phyloP scores from a whole-genome alignment of 2,113 vertebrate genomes.

The Hystrix cristata region DNA sequence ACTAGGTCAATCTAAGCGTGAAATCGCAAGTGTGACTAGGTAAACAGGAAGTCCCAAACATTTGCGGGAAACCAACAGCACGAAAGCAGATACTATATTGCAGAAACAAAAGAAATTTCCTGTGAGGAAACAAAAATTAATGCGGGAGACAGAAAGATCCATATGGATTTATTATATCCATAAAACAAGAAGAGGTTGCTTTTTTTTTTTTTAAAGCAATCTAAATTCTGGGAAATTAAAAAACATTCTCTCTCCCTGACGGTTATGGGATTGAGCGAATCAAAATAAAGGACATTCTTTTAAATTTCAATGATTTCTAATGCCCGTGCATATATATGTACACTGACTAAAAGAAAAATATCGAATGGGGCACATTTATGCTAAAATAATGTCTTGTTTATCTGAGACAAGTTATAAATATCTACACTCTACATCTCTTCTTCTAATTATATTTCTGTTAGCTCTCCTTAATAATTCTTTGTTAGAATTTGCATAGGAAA shows the following conservation, averaged over 20 bases:
- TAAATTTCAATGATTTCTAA: conserved; percentile 60
- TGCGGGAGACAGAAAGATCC: not conserved
- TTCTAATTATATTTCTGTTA: conserved; percentile 34
- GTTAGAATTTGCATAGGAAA: conserved; percentile 24
- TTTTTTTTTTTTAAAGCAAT: conserved; percentile 63
- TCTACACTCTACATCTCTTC: not conserved
- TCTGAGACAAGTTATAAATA: conserved; percentile 52
- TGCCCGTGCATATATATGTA: not conserved
- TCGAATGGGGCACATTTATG: not conserved
- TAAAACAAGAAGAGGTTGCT: conserved; percentile 48
- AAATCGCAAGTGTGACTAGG: conserved; percentile 3
- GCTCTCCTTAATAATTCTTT: conserved; percentile 44
- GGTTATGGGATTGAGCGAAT: conserved; percentile 47
- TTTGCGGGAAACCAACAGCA: not conserved
- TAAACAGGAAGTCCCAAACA: not conserved
- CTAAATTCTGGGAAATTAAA: conserved; percentile 45
- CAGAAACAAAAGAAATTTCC: conserved; percentile 30
- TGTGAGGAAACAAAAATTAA: conserved; percentile 18
- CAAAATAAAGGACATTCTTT: conserved; percentile 45
- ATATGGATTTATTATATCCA: not conserved
- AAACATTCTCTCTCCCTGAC: not conserved
- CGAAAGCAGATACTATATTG: not conserved
- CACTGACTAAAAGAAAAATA: conserved; percentile 57
- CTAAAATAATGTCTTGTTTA: conserved; percentile 33
- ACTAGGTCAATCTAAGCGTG: not conserved